Conservation (phyloP, 2,888 invertebrate species). For the Microlaimidae sp. region DNA sequence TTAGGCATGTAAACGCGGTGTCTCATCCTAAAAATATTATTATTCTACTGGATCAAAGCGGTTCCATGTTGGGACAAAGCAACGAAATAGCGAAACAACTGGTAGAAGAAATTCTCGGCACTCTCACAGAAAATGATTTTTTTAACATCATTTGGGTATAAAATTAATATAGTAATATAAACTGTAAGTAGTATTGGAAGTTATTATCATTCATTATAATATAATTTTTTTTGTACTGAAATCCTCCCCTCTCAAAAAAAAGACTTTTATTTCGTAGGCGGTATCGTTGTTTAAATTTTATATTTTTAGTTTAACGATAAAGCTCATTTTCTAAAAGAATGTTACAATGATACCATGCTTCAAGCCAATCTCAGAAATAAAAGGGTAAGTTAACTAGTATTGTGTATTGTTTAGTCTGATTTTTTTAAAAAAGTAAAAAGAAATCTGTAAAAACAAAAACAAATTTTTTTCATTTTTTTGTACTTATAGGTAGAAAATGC, state of each 20-base stretch:
- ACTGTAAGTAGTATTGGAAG: not conserved
- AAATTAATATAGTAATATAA: too few relatives aligned
- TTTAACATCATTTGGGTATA: constrained; percentile 63
- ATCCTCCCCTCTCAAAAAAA: too few relatives aligned
- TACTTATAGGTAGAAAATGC: too few relatives aligned
- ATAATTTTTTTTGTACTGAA: not conserved
- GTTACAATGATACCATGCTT: constrained; percentile 66
- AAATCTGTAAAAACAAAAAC: too few relatives aligned
- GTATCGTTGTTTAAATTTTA: not conserved
- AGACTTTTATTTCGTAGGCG: too few relatives aligned
- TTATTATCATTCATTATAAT: not conserved
- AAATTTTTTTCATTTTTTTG: too few relatives aligned
- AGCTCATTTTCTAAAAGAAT: constrained; percentile 57
- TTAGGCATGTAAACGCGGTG: constrained; percentile 76
- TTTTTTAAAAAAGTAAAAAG: too few relatives aligned
- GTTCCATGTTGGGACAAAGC: constrained; percentile 82
- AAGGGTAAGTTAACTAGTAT: too few relatives aligned
- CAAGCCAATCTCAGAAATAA: constrained; percentile 52
- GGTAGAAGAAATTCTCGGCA: constrained; percentile 68
- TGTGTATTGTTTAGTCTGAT: too few relatives aligned
- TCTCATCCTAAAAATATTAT: constrained; percentile 93
- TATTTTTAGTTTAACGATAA: constrained; percentile 48
- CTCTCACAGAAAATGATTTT: constrained; percentile 91
- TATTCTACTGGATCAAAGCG: constrained; percentile 80
- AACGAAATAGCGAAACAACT: constrained; percentile 79